Evolutionary conservation across 2,113 vertebrate genomes (phyloP).

Genomic region (Henicopernis longicauda): DNA sequence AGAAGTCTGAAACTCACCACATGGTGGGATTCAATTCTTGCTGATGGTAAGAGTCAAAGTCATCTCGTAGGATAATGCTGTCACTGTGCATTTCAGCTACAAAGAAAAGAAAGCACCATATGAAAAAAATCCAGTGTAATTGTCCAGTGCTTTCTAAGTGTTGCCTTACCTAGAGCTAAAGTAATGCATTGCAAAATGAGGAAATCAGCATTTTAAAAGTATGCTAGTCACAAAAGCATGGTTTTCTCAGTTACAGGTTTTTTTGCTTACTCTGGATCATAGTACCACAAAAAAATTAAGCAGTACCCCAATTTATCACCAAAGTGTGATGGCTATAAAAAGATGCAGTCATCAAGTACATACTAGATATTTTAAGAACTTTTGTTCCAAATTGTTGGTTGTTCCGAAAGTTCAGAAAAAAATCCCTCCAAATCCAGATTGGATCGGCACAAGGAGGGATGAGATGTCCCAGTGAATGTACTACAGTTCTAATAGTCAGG

Average conservation of each 20-base stretch:
- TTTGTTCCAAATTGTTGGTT: neutral
- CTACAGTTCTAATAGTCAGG: neutral
- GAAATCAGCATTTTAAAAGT: neutral
- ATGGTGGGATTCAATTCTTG: slow-evolving; percentile 86
- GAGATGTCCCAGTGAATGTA: neutral
- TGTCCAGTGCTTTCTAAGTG: neutral
- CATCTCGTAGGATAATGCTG: slow-evolving; percentile 89
- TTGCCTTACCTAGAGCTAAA: neutral
- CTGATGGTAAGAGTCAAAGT: slow-evolving; percentile 91
- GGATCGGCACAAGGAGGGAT: neutral
- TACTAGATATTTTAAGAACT: neutral
- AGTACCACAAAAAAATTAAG: neutral
- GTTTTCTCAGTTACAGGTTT: neutral
- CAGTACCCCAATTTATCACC: neutral
- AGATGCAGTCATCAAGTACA: neutral
- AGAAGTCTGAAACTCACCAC: slow-evolving; percentile 81
- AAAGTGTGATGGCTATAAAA: neutral
- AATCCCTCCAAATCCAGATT: neutral
- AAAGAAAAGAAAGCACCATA: neutral
- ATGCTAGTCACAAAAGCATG: neutral
- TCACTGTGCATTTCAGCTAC: slow-evolving; percentile 90
- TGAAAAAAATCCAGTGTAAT: neutral
- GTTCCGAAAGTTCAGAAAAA: neutral
- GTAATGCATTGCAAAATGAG: neutral
- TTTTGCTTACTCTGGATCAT: neutral